Evolutionary conservation across 53 echinoderm and acorn worm species (phyloP), one percentile per base, ranked within the genome.

Genomic region (Crossaster papposus): DNA sequence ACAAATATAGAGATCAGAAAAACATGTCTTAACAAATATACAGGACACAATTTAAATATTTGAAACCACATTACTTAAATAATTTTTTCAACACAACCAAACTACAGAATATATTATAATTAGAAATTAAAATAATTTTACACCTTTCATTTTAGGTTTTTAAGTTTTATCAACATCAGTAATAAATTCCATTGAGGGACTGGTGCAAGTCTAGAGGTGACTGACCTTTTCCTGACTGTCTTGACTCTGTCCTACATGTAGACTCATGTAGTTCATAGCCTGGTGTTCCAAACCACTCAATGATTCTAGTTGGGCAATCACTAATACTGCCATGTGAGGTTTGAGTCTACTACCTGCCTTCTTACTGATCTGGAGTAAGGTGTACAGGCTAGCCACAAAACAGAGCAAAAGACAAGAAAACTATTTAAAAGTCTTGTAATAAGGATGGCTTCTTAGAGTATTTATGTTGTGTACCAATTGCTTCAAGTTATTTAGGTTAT

Each of bases 241-340:
- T 79, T 94, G 90, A 78, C 90, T 95, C 32, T 83, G 89, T 75
- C 95, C 93, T 23, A 94, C 83, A 58, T 96, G 97, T 22, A 95
- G 93, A 54, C 96, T 94, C 32, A 97, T 64, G 89, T 97, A 97
- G 92, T 95, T 97, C 96, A 97, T 96, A 62, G 86, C 92, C 88
- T 97, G 94, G 37, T 94, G 93, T 73, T 97, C 97, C 87, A 97
- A 91, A 30, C 97, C 93, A 76, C 97, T 97, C 72, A 97, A 79
- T 0, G 97, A 94, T 70, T 97, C 97, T 36, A 97, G 82, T 77
- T 96, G 92, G 30, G 97, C 97, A 6, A 93, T 94, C 32, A 97
- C 94, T 70, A 97, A 90, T 38, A 94, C 93, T 20, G 97, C 94
- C 76, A 97, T 94, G 89, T 97, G 97, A 8, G 97, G 97, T 80